Conservation (phyloP, 2,888 invertebrate genomes). For the Elegia similella region DNA sequence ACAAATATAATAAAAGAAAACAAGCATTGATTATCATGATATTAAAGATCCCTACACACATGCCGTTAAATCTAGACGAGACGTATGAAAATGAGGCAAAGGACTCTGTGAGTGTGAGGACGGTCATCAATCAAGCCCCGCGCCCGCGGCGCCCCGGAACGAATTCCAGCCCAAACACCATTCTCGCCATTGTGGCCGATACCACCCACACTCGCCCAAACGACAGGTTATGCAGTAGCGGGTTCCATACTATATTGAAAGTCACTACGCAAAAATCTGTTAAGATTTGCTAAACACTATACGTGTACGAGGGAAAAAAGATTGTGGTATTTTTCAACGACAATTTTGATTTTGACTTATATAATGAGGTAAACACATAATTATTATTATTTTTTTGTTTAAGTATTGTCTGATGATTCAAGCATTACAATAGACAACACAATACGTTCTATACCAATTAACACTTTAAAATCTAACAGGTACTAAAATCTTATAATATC, state of each 20-base stretch:
- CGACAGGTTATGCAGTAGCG: not conserved
- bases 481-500: too few relatives aligned
- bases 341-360: too few relatives aligned
- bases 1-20: too few relatives aligned
- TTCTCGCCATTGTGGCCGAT: slow-evolving; percentile 68
- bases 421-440: too few relatives aligned
- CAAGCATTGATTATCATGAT: not conserved
- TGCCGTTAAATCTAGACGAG: not conserved
- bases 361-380: too few relatives aligned
- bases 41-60: not conserved
- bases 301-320: too few relatives aligned
- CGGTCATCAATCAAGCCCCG: slow-evolving; percentile 67
- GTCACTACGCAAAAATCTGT: not conserved
- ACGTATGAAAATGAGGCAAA: slow-evolving; percentile 12
- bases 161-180: slow-evolving; percentile 78
- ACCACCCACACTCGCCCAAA: slow-evolving; percentile 60
- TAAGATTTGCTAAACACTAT: not conserved
- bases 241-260: slow-evolving; percentile 21
- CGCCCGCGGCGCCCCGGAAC: slow-evolving; percentile 68
- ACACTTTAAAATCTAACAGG: too few relatives aligned
- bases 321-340: too few relatives aligned
- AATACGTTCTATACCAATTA: too few relatives aligned
- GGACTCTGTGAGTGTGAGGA: slow-evolving; percentile 26
- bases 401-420: too few relatives aligned
- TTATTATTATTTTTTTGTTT: too few relatives aligned